phyloP scores from a whole-genome alignment of 1,140 invertebrate genomes.

The Homalodisca vitripennis region DNA sequence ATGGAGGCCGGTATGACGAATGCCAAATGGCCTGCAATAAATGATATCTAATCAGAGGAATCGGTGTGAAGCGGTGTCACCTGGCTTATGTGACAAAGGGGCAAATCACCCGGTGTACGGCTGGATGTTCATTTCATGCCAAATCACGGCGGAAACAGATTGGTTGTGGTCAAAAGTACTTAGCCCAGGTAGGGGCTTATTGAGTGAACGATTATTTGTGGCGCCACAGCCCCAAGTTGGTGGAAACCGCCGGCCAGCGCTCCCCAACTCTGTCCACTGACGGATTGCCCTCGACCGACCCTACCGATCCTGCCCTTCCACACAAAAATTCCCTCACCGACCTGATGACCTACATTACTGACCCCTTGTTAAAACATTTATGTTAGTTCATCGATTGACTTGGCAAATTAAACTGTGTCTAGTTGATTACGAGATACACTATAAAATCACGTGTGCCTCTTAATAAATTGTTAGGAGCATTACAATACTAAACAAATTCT shows the following conservation, averaged over 20 bases:
- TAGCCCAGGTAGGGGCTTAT: conserved; percentile 23
- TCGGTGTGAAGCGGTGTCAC: neutral
- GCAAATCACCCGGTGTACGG: neutral
- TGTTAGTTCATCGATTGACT: too few species aligned
- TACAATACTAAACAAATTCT: too few species aligned
- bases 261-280: neutral
- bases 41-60: too few species aligned
- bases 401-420: too few species aligned
- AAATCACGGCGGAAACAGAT: conserved; percentile 19
- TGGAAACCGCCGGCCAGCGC: neutral
- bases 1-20: too few species aligned
- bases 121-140: conserved; percentile 22
- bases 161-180: conserved; percentile 24
- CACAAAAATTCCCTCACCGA: neutral
- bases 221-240: conserved; percentile 17
- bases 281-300: neutral
- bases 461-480: too few species aligned
- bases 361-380: too few species aligned
- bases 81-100: conserved; percentile 3
- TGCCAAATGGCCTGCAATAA: too few species aligned
- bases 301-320: neutral
- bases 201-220: conserved; percentile 25
- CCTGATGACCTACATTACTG: neutral
- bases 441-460: too few species aligned
- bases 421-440: too few species aligned